A percentile compares a stretch with the other conserved stretches of the same genome.
These are phyloP conservation scores for Gymnocephalus cernua DNA, from an alignment of 2,113 vertebrate species.

Conservation along the genomic window DNA sequence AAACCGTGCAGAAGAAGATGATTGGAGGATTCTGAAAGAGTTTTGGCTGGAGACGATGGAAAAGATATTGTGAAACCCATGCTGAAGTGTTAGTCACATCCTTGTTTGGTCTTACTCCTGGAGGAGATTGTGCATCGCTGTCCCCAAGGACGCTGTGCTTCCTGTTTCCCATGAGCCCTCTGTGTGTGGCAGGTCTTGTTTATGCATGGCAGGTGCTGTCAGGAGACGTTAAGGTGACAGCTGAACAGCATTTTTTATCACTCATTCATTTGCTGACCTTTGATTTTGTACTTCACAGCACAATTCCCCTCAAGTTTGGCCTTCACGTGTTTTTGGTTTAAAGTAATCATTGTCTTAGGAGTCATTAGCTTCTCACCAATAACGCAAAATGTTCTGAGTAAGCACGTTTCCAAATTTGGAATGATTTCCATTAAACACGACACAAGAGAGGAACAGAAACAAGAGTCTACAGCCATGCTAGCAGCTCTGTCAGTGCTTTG, in stretches of 20 bases:
- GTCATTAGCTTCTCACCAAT: neutral
- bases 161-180: conserved; percentile 15
- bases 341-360: neutral
- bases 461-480: no score
- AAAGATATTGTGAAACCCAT: conserved; percentile 39
- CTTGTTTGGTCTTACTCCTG: conserved; percentile 47
- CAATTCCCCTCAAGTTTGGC: neutral
- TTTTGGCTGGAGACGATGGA: conserved; percentile 9
- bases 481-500: no score
- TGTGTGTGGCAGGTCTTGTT: neutral
- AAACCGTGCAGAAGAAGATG: neutral
- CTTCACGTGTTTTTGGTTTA: neutral
- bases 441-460: no score
- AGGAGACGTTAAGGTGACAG: neutral
- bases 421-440: neutral
- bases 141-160: neutral
- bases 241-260: conserved; percentile 11
- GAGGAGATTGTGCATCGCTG: neutral
- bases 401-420: neutral
- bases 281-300: neutral
- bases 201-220: conserved; percentile 3
- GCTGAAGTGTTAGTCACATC: conserved; percentile 16
- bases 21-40: conserved; percentile 5
- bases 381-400: no score
- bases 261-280: neutral